Conservation (phyloP, 2,113 vertebrate genomes). For the Corythaixoides concolor region DNA sequence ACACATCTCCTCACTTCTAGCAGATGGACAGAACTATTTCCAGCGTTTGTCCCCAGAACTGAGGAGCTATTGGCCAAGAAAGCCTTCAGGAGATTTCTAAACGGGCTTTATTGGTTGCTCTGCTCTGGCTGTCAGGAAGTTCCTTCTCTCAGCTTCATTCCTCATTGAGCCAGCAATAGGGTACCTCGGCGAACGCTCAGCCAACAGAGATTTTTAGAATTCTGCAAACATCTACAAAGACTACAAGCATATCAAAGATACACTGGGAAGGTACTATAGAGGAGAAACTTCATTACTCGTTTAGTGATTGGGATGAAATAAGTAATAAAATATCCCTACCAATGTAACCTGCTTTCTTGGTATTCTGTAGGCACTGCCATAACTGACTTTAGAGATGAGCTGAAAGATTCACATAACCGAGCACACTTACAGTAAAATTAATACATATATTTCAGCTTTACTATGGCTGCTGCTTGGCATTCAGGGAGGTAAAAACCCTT, state of each 20-base stretch:
- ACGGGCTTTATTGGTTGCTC: neutral
- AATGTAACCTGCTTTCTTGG: neutral
- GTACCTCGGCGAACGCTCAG: neutral
- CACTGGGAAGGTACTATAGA: neutral
- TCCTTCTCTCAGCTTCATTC: neutral
- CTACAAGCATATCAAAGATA: neutral
- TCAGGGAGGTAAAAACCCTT: neutral
- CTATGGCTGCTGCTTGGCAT: neutral
- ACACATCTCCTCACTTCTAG: neutral
- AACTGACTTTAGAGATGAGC: neutral
- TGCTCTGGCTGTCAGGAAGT: neutral
- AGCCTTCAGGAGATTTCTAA: neutral
- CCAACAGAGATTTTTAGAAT: neutral
- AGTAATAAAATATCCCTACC: constrained; percentile 2
- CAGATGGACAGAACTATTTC: neutral
- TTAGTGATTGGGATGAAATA: neutral
- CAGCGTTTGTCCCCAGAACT: neutral
- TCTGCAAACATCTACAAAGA: neutral
- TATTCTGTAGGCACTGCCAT: neutral
- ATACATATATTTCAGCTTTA: neutral
- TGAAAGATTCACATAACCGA: neutral
- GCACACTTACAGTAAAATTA: neutral
- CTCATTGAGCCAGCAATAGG: neutral
- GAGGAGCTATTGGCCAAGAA: neutral
- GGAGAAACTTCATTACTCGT: neutral